Evolutionary conservation across 2,113 vertebrate genomes (phyloP), one percentile per base, ranked within the genome.

Genomic region (Oreochromis aureus): DNA sequence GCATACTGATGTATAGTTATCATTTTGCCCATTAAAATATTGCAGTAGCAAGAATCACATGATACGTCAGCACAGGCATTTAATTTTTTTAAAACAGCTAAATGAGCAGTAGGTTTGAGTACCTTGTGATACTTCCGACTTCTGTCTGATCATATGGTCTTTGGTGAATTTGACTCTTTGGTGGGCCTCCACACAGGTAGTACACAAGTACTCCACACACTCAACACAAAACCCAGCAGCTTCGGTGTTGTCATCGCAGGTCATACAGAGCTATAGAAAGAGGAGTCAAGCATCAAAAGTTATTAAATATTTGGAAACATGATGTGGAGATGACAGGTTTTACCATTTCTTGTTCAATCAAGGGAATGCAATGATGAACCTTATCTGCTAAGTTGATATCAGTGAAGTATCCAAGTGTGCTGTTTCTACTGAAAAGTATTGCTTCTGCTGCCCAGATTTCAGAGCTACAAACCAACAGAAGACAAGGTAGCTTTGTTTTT

Each of bases 81-180:
- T 16, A 10, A 32, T 32, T 78, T 78, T 48, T 78, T 78, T 27
- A 6, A 22, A 66, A 66, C 34, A 66, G 34, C 61, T 66, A 66
- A 19, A 34, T 39, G 22, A 22, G 24, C 44, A 80, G 51, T 36
- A 36, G 44, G 30, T 48, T 18, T 78, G 3, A 46, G 8, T 95
- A 98, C 98, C 98, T 96, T 96, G 97, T 71, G 97, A 96, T 16
- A 97, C 96, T 55, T 98, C 98, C 27, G 98, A 97, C 90, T 97
- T 98, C 87, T 98, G 98, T 76, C 97, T 97, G 84, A 99, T 98
- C 55, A 97, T 97, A 91, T 99, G 98, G 89, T 99, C 98, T 90
- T 97, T 98, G 69, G 98, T 99, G 95, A 99, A 99, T 94, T 98
- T 99, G 56, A 99, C 98, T 85, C 98, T 96, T 80, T 98, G 98